Base-by-base conservation (phyloP, 1,140 invertebrate species). In the Ceratosolen fusciceps region DNA sequence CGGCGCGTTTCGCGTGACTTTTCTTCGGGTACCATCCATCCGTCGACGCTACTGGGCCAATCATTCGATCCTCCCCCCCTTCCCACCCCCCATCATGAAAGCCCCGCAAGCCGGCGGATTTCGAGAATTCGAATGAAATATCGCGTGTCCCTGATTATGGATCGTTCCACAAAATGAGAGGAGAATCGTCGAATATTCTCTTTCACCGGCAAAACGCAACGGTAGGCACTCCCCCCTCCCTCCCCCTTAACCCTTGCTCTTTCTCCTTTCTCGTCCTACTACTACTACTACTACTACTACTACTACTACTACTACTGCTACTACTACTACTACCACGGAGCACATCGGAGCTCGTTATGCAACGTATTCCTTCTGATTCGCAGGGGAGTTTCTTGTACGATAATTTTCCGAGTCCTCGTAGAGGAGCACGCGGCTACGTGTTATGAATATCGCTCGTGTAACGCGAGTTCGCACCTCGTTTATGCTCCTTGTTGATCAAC, bases 71-170 rank as follows among this genome's bases (percentile, higher is more conserved):
- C 5, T 26, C 12, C n/a, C 31, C 19, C 12, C 29, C 34, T 2
- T 8, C 8, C 21, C 58, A n/a, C 26, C 5, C 26, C 26, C 26
- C 26, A 60, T n/a, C n/a, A n/a, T n/a, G n/a, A n/a, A n/a, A n/a
- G n/a, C n/a, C 26, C 58, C 52, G 4, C 24, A 85, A 83, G 85
- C 79, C 68, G 80, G 82, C 67, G 75, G 84, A 86, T 86, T 83
- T 87, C 84, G 73, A 47, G 83, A 81, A 82, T 82, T 80, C 80
- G 83, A 85, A 85, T 88, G 84, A 88, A 86, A 87, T 89, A 88
- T 89, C 83, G 85, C 86, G 83, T 85, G 84, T 83, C 83, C 77
- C 85, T 88, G 87, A 89, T 89, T 88, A 86, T 85, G 84, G 83
- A 85, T 87, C 84, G 85, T 81, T 80, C 56, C 49, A 21, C 34